Evolutionary conservation across 2,797 vertebrate species (phyloP).

Genomic region (Mico argentatus): DNA sequence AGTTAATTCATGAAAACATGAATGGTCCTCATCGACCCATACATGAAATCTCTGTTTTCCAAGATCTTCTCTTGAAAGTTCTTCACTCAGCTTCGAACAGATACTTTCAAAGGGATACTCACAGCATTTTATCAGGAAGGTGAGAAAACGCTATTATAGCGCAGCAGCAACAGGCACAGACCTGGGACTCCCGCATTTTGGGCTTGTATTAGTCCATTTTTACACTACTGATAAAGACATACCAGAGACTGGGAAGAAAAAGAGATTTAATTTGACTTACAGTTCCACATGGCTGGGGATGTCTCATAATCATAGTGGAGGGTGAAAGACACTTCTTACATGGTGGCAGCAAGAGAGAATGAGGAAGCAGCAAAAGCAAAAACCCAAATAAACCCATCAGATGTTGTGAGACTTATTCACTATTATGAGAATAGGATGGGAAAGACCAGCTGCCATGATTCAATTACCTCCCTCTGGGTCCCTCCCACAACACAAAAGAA

Average conservation of each 20-base stretch:
- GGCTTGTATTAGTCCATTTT: background rate
- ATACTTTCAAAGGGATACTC: background rate
- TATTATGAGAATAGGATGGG: background rate
- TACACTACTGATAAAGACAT: background rate
- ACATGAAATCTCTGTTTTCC: background rate
- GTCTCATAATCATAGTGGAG: background rate
- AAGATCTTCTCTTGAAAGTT: background rate
- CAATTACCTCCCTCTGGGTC: background rate
- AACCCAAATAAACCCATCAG: background rate
- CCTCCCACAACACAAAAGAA: background rate
- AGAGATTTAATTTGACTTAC: background rate
- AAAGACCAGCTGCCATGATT: too few relatives aligned
- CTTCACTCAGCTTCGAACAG: background rate
- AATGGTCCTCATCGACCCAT: background rate
- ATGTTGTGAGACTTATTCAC: background rate
- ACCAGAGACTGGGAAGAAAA: background rate
- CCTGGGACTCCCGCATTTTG: rapidly evolving
- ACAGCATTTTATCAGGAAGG: background rate
- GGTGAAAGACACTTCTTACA: too few relatives aligned
- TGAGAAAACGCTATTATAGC: background rate
- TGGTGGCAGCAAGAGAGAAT: background rate
- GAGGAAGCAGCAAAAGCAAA: background rate
- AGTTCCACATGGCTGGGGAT: background rate
- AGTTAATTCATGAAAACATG: background rate
- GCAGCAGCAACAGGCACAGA: background rate